Percentiles rank a stretch among this genome's conserved stretches.
Evolutionary conservation across 2,888 invertebrate genomes (phyloP).

Genomic region (Tetragonula carbonaria): DNA sequence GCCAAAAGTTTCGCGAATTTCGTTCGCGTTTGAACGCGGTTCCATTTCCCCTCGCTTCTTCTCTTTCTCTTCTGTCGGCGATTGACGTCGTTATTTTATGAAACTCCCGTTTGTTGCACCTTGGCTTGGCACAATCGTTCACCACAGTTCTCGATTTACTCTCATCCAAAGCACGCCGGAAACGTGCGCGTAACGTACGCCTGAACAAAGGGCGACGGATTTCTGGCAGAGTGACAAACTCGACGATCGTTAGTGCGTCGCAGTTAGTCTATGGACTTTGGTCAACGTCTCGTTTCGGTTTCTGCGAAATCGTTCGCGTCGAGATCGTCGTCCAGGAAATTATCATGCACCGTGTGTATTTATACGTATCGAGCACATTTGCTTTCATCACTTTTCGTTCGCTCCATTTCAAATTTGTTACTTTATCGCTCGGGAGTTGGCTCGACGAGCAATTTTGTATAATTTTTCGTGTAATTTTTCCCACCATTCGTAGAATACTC

Average conservation of each 20-base stretch:
- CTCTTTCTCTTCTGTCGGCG: conserved; percentile 32
- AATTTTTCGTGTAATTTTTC: too few relatives aligned
- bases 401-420: too few relatives aligned
- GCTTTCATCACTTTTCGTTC: too few relatives aligned
- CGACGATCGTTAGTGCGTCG: conserved; percentile 40
- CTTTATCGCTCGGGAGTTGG: too few relatives aligned
- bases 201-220: conserved; percentile 52
- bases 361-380: neutral
- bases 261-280: conserved; percentile 7
- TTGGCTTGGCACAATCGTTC: conserved; percentile 46
- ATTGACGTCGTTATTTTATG: conserved; percentile 59
- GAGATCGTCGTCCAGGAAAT: conserved; percentile 2
- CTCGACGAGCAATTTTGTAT: too few relatives aligned
- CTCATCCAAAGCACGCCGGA: conserved; percentile 15
- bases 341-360: neutral
- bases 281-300: neutral
- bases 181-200: conserved; percentile 30
- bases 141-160: conserved; percentile 25
- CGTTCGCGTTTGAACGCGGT: too few relatives aligned
- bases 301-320: conserved; percentile 4
- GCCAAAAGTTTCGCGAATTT: too few relatives aligned
- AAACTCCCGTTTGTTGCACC: conserved; percentile 54
- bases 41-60: too few relatives aligned
- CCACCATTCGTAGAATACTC: too few relatives aligned
- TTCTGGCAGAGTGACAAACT: conserved; percentile 65